A percentile compares a stretch with the other conserved stretches of the same genome.
phyloP scores from a whole-genome alignment of 2,888 invertebrate genomes.

The Napeogenes sylphis region DNA sequence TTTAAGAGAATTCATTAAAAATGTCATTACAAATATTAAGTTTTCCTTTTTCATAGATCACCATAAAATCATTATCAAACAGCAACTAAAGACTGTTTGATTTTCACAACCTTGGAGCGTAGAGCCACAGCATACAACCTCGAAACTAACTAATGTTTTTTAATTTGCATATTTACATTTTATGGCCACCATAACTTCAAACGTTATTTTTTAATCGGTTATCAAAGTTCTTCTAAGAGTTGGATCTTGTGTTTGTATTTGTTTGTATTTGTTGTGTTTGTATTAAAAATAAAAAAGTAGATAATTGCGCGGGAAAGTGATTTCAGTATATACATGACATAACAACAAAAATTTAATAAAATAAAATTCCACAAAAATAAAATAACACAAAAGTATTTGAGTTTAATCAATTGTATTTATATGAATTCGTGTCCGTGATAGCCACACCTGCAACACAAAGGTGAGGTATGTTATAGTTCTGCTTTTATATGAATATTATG shows the following conservation, averaged over 20 bases:
- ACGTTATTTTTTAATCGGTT: slow-evolving; percentile 25
- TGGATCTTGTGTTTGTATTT: too few relatives aligned
- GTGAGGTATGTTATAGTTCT: slow-evolving; percentile 20
- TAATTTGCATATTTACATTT: slow-evolving; percentile 37
- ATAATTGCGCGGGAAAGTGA: too few relatives aligned
- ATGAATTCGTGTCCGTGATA: slow-evolving; percentile 10
- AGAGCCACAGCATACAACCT: slow-evolving; percentile 21
- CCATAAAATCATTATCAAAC: slow-evolving; percentile 2
- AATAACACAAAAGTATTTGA: neutral
- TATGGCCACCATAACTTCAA: slow-evolving; percentile 38
- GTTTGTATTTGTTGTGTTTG: too few relatives aligned
- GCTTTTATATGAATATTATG: slow-evolving; percentile 24
- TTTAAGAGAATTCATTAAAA: too few relatives aligned
- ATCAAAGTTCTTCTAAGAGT: neutral
- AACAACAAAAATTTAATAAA: too few relatives aligned
- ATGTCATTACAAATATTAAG: neutral
- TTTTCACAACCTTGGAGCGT: slow-evolving; percentile 2
- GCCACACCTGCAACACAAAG: slow-evolving; percentile 25
- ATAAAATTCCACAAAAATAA: neutral
- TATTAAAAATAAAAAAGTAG: too few relatives aligned
- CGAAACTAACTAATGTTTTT: slow-evolving; percentile 21
- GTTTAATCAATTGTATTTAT: slow-evolving; percentile 11
- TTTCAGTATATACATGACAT: too few relatives aligned
- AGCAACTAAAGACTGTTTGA: slow-evolving; percentile 4
- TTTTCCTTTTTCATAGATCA: neutral